Percentiles rank a stretch among this genome's conserved stretches.
phyloP scores from a whole-genome alignment of 2,113 vertebrate species.

The Phoxinus phoxinus region DNA sequence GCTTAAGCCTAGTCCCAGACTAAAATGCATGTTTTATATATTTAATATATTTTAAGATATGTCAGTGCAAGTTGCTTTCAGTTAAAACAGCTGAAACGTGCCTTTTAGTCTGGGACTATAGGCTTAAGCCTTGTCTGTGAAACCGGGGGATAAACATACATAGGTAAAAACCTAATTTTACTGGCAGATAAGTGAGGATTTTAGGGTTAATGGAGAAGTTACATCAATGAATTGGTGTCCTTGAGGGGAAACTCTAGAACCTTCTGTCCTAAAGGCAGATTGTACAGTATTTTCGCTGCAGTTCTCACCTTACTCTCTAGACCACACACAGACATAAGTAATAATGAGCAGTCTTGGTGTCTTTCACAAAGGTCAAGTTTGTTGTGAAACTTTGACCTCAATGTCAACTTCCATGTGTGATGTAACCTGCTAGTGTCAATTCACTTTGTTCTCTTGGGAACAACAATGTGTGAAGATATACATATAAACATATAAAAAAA shows the following conservation, averaged over 20 bases:
- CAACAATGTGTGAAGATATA: neutral
- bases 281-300: neutral
- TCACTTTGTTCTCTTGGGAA: no score
- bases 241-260: neutral
- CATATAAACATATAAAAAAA: neutral
- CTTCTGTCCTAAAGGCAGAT: neutral
- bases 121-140: no score
- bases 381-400: slow-evolving; percentile 9
- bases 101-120: no score
- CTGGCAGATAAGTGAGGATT: neutral
- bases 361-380: slow-evolving; percentile 12
- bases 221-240: neutral
- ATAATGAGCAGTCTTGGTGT: neutral
- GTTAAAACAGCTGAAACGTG: no score
- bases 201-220: neutral
- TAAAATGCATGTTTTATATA: no score
- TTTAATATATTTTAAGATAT: no score
- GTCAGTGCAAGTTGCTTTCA: no score
- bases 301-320: neutral
- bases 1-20: no score
- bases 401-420: neutral
- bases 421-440: neutral
- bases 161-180: neutral
- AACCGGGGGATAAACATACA: no score
- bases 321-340: neutral